These are phyloP conservation scores for Laupala kohalensis DNA, from an alignment of 1,140 invertebrate species.

Conservation along the genomic window DNA sequence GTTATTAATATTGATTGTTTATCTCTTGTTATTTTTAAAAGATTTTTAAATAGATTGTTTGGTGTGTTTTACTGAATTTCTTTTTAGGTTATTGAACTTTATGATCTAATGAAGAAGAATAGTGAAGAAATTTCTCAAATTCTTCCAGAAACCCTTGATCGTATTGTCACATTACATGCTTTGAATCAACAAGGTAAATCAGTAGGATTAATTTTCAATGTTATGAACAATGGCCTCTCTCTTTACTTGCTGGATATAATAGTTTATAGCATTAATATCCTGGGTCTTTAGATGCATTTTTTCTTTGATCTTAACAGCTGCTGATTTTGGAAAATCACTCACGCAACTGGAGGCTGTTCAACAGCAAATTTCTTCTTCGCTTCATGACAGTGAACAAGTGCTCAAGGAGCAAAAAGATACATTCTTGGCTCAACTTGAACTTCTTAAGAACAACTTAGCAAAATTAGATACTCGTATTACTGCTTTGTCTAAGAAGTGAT, in stretches of 20 bases:
- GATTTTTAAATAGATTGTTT: too few species aligned
- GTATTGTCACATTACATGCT: slow-evolving; percentile 68
- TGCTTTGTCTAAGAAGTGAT: slow-evolving; percentile 31
- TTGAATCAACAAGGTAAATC: slow-evolving; percentile 74
- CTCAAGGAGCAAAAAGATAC: slow-evolving; percentile 68
- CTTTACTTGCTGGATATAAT: too few species aligned
- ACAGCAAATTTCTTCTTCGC: slow-evolving; percentile 50
- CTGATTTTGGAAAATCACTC: slow-evolving; percentile 71
- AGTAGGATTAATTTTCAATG: too few species aligned
- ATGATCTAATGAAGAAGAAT: slow-evolving; percentile 67
- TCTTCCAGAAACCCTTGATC: slow-evolving; percentile 66
- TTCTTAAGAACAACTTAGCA: slow-evolving; percentile 58
- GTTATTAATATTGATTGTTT: too few species aligned
- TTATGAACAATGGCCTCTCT: too few species aligned
- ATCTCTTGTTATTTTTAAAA: too few species aligned
- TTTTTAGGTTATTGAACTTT: slow-evolving; percentile 60
- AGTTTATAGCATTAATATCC: too few species aligned
- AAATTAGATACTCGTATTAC: slow-evolving; percentile 59
- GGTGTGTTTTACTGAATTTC: not conserved
- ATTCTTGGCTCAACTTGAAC: slow-evolving; percentile 59
- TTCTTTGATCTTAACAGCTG: slow-evolving; percentile 42
- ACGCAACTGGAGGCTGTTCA: slow-evolving; percentile 71
- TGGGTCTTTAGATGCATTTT: too few species aligned
- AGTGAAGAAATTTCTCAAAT: slow-evolving; percentile 63
- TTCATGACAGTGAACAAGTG: slow-evolving; percentile 63